Evolutionary conservation across 2,113 vertebrate genomes (phyloP).

Genomic region (Copsychus sechellarum): DNA sequence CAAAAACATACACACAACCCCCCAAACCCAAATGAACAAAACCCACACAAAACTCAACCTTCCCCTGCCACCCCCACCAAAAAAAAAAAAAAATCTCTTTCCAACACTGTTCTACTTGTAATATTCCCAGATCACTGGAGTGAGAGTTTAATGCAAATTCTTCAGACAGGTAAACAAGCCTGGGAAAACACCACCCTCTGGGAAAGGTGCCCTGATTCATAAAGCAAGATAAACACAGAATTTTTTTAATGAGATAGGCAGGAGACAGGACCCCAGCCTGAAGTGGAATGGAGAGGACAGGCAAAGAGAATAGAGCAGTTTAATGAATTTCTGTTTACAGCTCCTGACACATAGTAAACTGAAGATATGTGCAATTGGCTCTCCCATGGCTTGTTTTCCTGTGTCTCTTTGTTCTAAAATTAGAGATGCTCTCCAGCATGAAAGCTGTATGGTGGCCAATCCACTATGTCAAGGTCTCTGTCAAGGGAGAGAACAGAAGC

Average conservation of each 20-base stretch:
- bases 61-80: fast-evolving
- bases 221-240: neutral
- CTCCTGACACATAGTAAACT: neutral
- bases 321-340: neutral
- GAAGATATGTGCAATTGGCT: neutral
- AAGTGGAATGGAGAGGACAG: neutral
- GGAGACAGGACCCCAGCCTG: neutral
- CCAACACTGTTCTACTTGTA: neutral
- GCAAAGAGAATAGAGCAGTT: neutral
- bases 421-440: neutral
- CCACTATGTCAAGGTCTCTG: neutral
- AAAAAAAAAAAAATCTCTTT: neutral
- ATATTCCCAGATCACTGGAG: neutral
- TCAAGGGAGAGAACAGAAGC: neutral
- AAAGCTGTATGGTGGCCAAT: neutral
- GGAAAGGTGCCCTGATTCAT: neutral
- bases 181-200: conserved; percentile 43
- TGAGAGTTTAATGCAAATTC: conserved; percentile 39
- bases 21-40: neutral
- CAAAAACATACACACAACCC: neutral
- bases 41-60: neutral
- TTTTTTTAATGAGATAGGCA: neutral
- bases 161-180: conserved; percentile 44
- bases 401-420: neutral
- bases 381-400: neutral